phyloP scores from a whole-genome alignment of 2,113 vertebrate genomes.

The Hydrochoerus hydrochaeris region DNA sequence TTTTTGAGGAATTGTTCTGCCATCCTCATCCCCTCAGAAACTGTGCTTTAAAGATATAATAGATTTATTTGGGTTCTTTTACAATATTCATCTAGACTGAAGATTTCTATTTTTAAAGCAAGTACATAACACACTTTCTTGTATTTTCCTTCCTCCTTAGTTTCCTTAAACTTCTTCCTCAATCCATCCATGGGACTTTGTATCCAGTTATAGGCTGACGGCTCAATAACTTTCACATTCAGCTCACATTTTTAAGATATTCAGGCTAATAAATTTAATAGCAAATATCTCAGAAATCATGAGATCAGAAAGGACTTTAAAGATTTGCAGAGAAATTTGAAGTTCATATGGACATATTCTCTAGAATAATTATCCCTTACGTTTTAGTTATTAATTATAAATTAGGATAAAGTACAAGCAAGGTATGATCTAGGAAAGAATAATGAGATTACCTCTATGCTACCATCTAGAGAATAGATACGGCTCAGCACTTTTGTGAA shows the following conservation, averaged over 20 bases:
- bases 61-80: background rate
- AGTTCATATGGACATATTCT: background rate
- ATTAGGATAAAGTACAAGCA: background rate
- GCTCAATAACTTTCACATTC: background rate
- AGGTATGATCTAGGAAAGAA: background rate
- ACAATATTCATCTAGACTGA: background rate
- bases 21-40: background rate
- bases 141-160: background rate
- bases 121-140: background rate
- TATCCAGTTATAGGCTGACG: background rate
- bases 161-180: background rate
- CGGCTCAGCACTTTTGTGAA: background rate
- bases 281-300: background rate
- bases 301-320: background rate
- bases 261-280: background rate
- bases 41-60: background rate
- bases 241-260: background rate
- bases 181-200: rapidly evolving
- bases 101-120: background rate
- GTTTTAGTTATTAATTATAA: background rate
- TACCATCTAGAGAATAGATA: background rate
- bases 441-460: background rate
- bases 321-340: background rate
- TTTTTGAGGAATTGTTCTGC: background rate
- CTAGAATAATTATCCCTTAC: background rate